Percentiles rank a stretch among this genome's conserved stretches.
phyloP scores from a whole-genome alignment of 2,797 vertebrate genomes.

The Intellagama lesueurii region DNA sequence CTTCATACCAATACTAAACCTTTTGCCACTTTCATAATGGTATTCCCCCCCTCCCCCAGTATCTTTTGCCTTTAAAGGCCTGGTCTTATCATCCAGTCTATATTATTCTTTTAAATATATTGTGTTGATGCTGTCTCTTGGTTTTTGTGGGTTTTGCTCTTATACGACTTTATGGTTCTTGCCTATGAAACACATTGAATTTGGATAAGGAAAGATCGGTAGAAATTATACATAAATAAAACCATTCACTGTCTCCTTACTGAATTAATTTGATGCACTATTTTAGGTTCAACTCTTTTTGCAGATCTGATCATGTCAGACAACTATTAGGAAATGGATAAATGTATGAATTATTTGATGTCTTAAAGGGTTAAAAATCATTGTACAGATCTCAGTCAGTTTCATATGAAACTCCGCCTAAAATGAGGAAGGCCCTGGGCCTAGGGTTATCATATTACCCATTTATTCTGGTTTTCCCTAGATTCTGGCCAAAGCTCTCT shows the following conservation, averaged over 20 bases:
- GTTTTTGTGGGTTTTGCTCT: neutral
- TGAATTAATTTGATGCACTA: neutral
- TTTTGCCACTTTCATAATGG: neutral
- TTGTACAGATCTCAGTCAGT: neutral
- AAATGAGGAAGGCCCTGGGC: neutral
- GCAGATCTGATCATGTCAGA: neutral
- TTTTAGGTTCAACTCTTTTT: neutral
- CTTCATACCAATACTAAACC: neutral
- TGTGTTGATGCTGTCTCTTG: neutral
- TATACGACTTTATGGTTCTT: neutral
- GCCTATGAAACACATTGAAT: slow-evolving; percentile 1
- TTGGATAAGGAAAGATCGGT: neutral
- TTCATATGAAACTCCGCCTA: neutral
- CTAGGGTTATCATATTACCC: neutral
- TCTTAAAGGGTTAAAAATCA: neutral
- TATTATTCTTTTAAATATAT: neutral
- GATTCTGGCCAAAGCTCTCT: no score
- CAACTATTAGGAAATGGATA: neutral
- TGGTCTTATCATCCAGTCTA: no score
- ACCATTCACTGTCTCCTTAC: neutral
- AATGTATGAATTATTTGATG: neutral
- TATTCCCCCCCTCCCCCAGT: neutral
- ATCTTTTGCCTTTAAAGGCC: neutral
- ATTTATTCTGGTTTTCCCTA: no score
- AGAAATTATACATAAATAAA: neutral